A percentile compares a stretch with the other conserved stretches of the same genome.
Evolutionary conservation across 1,140 invertebrate genomes (phyloP).

Genomic region (Magallana gigas): DNA sequence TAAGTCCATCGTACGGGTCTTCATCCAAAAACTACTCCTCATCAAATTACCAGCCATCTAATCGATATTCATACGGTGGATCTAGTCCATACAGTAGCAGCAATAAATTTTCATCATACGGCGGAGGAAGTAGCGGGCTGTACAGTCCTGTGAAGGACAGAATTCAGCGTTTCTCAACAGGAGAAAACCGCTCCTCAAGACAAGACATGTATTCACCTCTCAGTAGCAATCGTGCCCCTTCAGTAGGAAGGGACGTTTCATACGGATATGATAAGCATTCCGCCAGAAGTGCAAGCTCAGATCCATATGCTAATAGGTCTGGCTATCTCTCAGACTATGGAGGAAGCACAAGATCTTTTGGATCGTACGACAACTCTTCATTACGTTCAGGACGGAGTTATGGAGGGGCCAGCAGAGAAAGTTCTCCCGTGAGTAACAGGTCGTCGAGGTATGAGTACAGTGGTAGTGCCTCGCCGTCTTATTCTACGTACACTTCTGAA

Average conservation of each 20-base stretch:
- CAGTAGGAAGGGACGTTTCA: constrained; percentile 49
- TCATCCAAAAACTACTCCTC: constrained; percentile 55
- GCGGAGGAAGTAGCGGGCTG: constrained; percentile 49
- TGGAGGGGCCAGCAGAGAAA: constrained; percentile 71
- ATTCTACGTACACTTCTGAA: constrained; percentile 70
- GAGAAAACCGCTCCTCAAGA: constrained; percentile 48
- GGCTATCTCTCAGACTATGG: constrained; percentile 77
- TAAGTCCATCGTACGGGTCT: constrained; percentile 66
- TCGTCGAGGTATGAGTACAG: constrained; percentile 74
- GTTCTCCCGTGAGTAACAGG: constrained; percentile 70
- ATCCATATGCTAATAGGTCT: constrained; percentile 69
- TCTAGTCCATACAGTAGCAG: constrained; percentile 33
- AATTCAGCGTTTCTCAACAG: constrained; percentile 62
- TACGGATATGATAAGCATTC: constrained; percentile 68
- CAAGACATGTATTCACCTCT: constrained; percentile 63
- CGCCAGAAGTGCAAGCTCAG: constrained; percentile 64
- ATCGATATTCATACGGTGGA: constrained; percentile 55
- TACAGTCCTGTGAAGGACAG: constrained; percentile 60
- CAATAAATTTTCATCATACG: neutral
- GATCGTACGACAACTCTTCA: constrained; percentile 71
- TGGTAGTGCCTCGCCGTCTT: constrained; percentile 70
- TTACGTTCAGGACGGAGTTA: constrained; percentile 70
- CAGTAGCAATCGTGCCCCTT: constrained; percentile 57
- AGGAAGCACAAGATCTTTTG: constrained; percentile 70
- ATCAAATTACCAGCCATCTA: constrained; percentile 62